phyloP scores from a whole-genome alignment of 2,888 invertebrate genomes.

The Galeruca laticollis region DNA sequence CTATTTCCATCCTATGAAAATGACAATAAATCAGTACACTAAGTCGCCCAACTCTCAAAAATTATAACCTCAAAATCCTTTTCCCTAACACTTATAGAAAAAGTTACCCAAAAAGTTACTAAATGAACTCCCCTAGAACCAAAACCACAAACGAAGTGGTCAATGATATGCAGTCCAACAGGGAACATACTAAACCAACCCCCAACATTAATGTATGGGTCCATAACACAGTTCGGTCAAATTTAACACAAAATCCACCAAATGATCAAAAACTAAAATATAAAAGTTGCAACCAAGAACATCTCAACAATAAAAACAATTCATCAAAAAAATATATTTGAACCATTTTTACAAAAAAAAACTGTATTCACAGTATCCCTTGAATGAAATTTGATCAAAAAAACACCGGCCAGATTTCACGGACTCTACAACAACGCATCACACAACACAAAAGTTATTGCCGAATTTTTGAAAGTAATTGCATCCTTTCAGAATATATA shows the following conservation, averaged over 20 bases:
- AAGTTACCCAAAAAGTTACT: slow-evolving; percentile 1
- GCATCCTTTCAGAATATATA: neutral
- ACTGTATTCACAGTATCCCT: neutral
- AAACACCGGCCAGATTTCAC: neutral
- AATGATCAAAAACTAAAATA: neutral
- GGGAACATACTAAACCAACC: neutral
- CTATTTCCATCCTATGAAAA: neutral
- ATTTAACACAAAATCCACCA: neutral
- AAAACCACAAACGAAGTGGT: neutral
- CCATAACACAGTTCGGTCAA: neutral
- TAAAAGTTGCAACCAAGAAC: too few relatives aligned
- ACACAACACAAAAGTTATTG: too few relatives aligned
- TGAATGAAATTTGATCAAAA: neutral
- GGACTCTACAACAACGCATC: neutral
- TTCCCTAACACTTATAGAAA: neutral
- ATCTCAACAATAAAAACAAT: too few relatives aligned
- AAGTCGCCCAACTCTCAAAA: neutral
- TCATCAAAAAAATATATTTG: neutral
- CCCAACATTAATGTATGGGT: neutral
- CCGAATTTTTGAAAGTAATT: neutral
- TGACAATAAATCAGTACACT: neutral
- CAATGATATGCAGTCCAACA: neutral
- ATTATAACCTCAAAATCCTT: neutral
- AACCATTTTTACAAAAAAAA: neutral
- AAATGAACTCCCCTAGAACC: neutral